Conservation (phyloP, 2,113 vertebrate genomes). For the Jacana jacana region DNA sequence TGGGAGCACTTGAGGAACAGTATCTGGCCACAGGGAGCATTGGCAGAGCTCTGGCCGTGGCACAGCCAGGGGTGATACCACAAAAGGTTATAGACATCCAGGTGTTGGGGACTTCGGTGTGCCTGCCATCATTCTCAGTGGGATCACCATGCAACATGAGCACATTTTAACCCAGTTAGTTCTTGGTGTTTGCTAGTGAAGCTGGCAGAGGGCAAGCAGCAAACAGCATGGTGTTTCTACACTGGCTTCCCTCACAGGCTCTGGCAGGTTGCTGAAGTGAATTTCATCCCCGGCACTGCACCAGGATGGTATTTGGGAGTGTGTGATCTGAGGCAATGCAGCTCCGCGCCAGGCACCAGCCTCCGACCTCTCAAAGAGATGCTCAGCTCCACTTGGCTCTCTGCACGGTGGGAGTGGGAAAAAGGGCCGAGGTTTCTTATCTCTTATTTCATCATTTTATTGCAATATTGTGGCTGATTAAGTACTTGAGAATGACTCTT, state of each 20-base stretch:
- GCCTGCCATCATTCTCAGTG: not conserved
- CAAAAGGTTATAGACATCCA: not conserved
- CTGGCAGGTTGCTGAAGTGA: not conserved
- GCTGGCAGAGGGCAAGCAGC: not conserved
- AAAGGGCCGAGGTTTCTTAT: not conserved
- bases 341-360: not conserved
- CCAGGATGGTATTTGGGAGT: not conserved
- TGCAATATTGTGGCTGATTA: constrained; percentile 48
- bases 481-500: constrained; percentile 40
- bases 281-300: not conserved
- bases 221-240: not conserved
- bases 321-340: not conserved
- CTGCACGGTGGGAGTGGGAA: not conserved
- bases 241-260: not conserved
- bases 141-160: accelerated
- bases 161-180: not conserved
- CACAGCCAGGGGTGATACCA: not conserved
- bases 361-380: not conserved
- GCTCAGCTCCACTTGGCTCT: constrained; percentile 13
- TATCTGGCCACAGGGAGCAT: accelerated
- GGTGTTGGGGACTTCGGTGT: not conserved
- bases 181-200: not conserved
- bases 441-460: constrained; percentile 56
- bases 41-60: not conserved
- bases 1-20: not conserved